These are phyloP conservation scores for Sebastes taczanowskii DNA, from an alignment of 2,797 vertebrate species.

Conservation along the genomic window DNA sequence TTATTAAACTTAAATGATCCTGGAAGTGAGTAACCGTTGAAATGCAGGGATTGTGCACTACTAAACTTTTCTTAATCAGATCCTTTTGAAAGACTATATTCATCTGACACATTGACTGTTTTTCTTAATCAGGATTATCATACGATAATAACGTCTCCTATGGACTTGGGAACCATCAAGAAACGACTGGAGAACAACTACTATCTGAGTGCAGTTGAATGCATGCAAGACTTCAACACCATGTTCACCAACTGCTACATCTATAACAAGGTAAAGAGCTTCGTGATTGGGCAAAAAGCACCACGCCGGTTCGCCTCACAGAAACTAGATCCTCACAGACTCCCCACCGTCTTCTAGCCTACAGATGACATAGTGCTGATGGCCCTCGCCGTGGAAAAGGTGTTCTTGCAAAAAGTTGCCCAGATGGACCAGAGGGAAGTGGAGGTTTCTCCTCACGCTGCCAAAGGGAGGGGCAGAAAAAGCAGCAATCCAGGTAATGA, in stretches of 20 bases:
- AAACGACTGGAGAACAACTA: conserved; percentile 94
- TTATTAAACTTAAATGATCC: not conserved
- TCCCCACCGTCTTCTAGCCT: conserved; percentile 79
- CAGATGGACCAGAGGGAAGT: conserved; percentile 93
- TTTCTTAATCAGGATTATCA: conserved; percentile 90
- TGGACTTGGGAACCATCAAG: conserved; percentile 99
- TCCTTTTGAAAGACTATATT: not conserved
- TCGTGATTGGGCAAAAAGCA: not conserved
- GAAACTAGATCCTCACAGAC: not conserved
- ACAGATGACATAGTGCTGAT: conserved; percentile 98
- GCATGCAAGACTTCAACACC: conserved; percentile 98
- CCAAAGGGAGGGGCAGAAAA: conserved; percentile 90
- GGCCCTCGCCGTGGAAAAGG: conserved; percentile 96
- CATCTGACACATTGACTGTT: not conserved
- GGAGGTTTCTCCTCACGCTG: conserved; percentile 85
- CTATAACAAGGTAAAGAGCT: conserved; percentile 92
- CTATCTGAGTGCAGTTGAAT: conserved; percentile 95
- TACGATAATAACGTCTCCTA: conserved; percentile 94
- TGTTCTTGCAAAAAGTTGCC: conserved; percentile 94
- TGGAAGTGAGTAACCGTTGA: not conserved
- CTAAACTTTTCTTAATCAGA: not conserved
- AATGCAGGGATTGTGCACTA: no score
- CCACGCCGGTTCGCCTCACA: accelerated
- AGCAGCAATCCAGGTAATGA: conserved; percentile 62
- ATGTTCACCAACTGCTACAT: conserved; percentile 99